These are phyloP conservation scores for Ascidia mentula DNA, from an alignment of 23 tunicate genomes.

Conservation along the genomic window DNA sequence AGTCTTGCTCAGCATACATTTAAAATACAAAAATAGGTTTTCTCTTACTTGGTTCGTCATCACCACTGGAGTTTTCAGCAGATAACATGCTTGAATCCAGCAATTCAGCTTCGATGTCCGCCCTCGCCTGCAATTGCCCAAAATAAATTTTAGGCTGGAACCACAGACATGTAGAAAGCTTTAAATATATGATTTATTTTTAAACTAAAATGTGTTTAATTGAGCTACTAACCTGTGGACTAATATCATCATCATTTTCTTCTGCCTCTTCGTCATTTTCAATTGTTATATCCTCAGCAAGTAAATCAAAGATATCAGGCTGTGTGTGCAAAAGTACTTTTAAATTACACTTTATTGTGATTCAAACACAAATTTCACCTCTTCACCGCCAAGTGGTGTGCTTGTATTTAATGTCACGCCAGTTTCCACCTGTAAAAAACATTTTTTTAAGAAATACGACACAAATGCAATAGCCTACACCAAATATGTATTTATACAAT, in stretches of 20 bases:
- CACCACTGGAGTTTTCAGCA: neutral
- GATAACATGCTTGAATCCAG: neutral
- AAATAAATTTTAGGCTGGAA: neutral
- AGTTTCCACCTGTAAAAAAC: no score
- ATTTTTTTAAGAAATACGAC: no score
- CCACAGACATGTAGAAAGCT: neutral
- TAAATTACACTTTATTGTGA: no score
- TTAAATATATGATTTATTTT: neutral
- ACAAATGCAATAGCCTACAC: no score
- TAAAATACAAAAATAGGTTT: neutral
- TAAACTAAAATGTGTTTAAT: no score
- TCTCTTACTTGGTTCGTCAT: neutral
- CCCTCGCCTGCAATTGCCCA: neutral
- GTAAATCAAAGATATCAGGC: neutral
- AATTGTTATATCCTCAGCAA: neutral
- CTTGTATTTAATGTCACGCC: no score
- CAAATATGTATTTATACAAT: no score
- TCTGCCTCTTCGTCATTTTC: neutral
- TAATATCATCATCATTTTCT: neutral
- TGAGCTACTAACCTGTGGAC: slow-evolving; percentile 5
- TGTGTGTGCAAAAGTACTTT: no score
- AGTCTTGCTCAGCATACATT: neutral
- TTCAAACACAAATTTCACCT: no score
- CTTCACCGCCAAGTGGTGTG: no score
- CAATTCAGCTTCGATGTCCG: neutral